Evolutionary conservation across 2,888 invertebrate genomes (phyloP), one percentile per base, ranked within the genome.

Genomic region (Leucoma salicis): DNA sequence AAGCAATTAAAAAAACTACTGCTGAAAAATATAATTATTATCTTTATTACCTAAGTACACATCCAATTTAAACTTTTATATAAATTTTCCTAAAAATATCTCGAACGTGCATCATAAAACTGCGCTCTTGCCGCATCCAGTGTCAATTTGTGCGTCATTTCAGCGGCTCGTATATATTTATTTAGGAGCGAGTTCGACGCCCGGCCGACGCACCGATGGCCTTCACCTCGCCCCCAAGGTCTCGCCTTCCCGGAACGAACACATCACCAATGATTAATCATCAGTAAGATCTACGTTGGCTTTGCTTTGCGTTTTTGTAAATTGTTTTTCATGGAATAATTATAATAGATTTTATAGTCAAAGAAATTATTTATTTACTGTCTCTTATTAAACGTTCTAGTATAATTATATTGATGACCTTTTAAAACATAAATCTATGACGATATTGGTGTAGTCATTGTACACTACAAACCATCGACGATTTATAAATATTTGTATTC

Each of bases 181-280:
- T 74, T 77, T 74, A 70, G 66, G 63, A 55, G 63, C 55, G 60
- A 57, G 77, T 73, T 81, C 82, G 78, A 66, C 71, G 81, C 58
- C 82, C 82, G 76, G 72, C 52, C 81, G 72, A 57, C 71, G 79
- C 57, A 61, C 74, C 57, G 47, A 29, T 73, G 69, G 80, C 83
- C 85, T 83, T 83, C 82, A 81, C 78, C 78, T 70, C 53, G 64
- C 45, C 53, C 31, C 57, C 77, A 81, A 82, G 82, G 82, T 79
- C 74, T 58, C 42, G 47, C 49, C 61, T 57, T 64, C 63, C 58
- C 62, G 58, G 58, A 64, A 61, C 53, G 51, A 21, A 55, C 57
- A 42, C 48, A 43, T 52, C 52, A 53, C 45, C 35, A 40, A 49
- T 63, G 61, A 60, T 63, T 53, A 63, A 63, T 61, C 60, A 60